phyloP scores from a whole-genome alignment of 2,113 vertebrate species.

The Silurus glanis region DNA sequence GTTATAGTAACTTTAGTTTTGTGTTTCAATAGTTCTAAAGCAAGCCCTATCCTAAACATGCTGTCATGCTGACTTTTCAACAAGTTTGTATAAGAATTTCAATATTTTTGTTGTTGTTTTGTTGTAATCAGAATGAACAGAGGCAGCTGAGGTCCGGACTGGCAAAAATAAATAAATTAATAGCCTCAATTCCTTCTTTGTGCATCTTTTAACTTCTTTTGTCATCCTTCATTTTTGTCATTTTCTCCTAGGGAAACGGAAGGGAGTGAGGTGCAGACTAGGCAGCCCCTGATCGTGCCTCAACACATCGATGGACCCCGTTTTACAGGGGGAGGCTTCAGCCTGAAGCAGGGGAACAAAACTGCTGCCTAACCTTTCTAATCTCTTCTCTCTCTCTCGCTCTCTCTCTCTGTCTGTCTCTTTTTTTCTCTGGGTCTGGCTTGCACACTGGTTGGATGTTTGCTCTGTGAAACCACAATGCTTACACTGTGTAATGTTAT shows the following conservation, averaged over 20 bases:
- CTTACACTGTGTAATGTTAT: background rate
- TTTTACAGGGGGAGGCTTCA: conserved; percentile 72
- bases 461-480: background rate
- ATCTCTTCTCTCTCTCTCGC: too few species aligned
- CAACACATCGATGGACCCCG: conserved; percentile 59
- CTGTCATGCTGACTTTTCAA: background rate
- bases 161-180: background rate
- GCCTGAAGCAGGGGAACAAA: conserved; percentile 57
- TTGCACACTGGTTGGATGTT: background rate
- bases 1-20: background rate
- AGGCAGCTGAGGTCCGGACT: background rate
- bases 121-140: background rate
- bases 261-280: conserved; percentile 42
- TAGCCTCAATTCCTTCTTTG: background rate
- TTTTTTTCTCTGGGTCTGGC: background rate
- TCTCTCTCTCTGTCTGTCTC: too few species aligned
- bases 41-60: background rate
- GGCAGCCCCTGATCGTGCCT: conserved; percentile 54
- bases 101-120: background rate
- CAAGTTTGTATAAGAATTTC: background rate
- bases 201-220: background rate
- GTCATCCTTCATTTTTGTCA: conserved; percentile 1
- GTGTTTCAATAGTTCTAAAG: background rate
- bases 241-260: conserved; percentile 74
- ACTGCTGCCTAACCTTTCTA: background rate